Conservation (phyloP, 2,113 vertebrate species). For the Lamprologus sp. region DNA sequence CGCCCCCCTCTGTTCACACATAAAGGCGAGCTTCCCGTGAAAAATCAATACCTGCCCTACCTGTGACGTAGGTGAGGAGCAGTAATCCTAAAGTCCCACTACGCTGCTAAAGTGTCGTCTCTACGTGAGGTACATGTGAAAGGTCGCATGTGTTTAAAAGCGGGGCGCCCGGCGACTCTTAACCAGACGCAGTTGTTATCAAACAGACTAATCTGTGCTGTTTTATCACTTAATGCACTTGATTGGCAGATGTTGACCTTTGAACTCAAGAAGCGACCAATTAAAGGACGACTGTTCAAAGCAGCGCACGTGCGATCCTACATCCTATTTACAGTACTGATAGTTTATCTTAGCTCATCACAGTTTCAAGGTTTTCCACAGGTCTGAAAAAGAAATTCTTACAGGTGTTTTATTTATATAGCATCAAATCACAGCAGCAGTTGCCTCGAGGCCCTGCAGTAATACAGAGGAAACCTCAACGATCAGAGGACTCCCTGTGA, state of each 20-base stretch:
- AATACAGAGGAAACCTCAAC: background rate
- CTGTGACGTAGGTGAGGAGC: background rate
- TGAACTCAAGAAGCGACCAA: background rate
- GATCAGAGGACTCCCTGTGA: background rate
- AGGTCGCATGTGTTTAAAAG: background rate
- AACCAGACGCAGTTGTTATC: background rate
- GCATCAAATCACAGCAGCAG: background rate
- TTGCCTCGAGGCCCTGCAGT: background rate
- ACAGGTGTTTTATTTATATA: background rate
- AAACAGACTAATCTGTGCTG: background rate
- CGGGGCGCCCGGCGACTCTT: background rate
- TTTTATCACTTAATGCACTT: background rate
- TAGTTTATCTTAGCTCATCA: accelerated
- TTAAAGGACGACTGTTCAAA: background rate
- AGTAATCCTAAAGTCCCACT: background rate
- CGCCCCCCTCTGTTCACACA: background rate
- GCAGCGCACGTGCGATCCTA: background rate
- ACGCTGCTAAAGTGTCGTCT: background rate
- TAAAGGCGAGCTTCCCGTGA: background rate
- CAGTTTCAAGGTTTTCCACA: background rate
- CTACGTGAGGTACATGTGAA: background rate
- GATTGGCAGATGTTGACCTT: background rate
- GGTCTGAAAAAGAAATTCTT: background rate
- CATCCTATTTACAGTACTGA: background rate
- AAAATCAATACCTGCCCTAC: background rate